phyloP scores from a whole-genome alignment of 2,888 invertebrate genomes.

The Alsophila aescularia region DNA sequence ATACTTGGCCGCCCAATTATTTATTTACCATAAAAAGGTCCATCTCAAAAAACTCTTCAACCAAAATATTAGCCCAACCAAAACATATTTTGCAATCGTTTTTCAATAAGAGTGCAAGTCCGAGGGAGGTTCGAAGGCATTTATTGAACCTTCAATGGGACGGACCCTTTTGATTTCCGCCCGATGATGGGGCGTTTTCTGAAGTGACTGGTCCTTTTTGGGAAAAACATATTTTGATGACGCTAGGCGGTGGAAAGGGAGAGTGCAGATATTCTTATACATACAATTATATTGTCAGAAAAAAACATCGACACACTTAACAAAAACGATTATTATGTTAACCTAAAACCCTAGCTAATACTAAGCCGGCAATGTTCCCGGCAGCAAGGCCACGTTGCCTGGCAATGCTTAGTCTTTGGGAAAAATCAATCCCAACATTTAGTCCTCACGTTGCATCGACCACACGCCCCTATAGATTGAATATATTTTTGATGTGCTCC shows the following conservation, averaged over 20 bases:
- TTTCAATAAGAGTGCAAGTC: slow-evolving; percentile 32
- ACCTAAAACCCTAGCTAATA: too few relatives aligned
- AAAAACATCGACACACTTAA: too few relatives aligned
- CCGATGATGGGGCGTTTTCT: slow-evolving; percentile 23
- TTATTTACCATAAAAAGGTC: background rate
- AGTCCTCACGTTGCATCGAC: too few relatives aligned
- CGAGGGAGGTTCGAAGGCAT: slow-evolving; percentile 29
- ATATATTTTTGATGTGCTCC: too few relatives aligned
- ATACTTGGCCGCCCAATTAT: too few relatives aligned
- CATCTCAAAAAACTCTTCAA: background rate
- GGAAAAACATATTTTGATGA: slow-evolving; percentile 62
- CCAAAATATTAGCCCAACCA: slow-evolving; percentile 4
- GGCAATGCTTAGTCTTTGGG: too few relatives aligned
- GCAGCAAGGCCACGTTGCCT: too few relatives aligned
- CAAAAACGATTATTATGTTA: too few relatives aligned
- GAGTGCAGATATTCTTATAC: background rate
- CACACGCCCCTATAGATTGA: too few relatives aligned
- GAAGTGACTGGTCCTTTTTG: slow-evolving; percentile 45
- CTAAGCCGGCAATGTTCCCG: too few relatives aligned
- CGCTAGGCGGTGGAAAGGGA: slow-evolving; percentile 23
- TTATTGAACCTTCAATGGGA: slow-evolving; percentile 29
- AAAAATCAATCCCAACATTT: too few relatives aligned
- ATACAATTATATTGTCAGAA: too few relatives aligned
- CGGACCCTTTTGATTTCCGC: slow-evolving; percentile 27
- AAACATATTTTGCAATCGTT: slow-evolving; percentile 31